Conservation (phyloP, 2,888 invertebrate species). For the Trilocha varians region DNA sequence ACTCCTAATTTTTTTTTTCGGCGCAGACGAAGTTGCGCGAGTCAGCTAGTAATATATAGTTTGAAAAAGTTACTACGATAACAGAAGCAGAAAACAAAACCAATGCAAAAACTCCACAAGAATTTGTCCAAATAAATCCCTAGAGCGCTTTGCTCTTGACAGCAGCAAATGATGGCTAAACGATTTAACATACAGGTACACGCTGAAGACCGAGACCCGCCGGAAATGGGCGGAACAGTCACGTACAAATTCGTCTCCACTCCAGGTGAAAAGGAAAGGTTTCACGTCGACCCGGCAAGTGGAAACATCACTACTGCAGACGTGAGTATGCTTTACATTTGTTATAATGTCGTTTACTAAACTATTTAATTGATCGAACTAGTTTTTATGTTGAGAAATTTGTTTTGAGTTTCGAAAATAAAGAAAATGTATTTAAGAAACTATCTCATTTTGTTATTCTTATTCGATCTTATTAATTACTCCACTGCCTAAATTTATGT, state of each 20-base stretch:
- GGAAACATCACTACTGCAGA: slow-evolving; percentile 84
- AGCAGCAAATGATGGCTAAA: neutral
- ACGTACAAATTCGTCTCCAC: slow-evolving; percentile 87
- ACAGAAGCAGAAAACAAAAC: too few species aligned
- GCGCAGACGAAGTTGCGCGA: too few species aligned
- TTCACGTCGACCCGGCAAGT: slow-evolving; percentile 82
- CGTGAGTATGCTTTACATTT: slow-evolving; percentile 51
- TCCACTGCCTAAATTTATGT: too few species aligned
- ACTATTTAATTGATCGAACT: too few species aligned
- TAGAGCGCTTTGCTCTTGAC: neutral
- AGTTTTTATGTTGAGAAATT: too few species aligned
- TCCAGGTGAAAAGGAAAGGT: slow-evolving; percentile 82
- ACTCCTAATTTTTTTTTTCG: too few species aligned
- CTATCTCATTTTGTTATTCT: too few species aligned
- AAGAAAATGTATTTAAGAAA: too few species aligned
- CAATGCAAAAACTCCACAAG: neutral
- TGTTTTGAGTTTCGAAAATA: neutral
- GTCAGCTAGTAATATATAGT: too few species aligned
- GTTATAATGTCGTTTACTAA: too few species aligned
- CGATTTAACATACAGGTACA: slow-evolving; percentile 63
- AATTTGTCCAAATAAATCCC: neutral
- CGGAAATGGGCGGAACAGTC: slow-evolving; percentile 84
- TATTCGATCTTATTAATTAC: too few species aligned
- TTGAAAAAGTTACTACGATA: too few species aligned
- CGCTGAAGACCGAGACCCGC: slow-evolving; percentile 82